A percentile compares a stretch with the other conserved stretches of the same genome.
phyloP scores from a whole-genome alignment of 2,888 invertebrate species.

The Bimastos eiseni region DNA sequence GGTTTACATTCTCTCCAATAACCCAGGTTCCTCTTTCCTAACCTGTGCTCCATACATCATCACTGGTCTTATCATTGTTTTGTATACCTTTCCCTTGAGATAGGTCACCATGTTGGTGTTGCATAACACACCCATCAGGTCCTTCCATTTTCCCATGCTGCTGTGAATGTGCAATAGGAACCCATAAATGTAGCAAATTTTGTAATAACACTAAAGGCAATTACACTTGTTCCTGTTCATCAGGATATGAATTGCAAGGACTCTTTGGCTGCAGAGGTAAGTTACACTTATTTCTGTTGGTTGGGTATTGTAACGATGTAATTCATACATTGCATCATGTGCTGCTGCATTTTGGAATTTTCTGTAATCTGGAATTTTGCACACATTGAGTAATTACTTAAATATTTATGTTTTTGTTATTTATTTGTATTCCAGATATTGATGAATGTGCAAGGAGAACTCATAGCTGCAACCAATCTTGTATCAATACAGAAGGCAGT shows the following conservation, averaged over 20 bases:
- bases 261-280: not conserved
- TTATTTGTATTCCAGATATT: not conserved
- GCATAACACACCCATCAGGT: too few species aligned
- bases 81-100: too few species aligned
- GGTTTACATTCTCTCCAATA: too few species aligned
- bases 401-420: too few species aligned
- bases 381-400: too few species aligned
- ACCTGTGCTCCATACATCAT: too few species aligned
- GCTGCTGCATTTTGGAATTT: not conserved
- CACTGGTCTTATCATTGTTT: too few species aligned
- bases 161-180: not conserved
- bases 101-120: not conserved
- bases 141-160: too few species aligned
- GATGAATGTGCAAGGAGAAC: not conserved
- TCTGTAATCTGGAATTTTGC: not conserved
- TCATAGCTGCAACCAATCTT: not conserved
- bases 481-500: not conserved
- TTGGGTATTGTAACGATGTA: not conserved
- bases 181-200: not conserved
- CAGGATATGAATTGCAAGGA: conserved; percentile 7
- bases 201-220: not conserved
- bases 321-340: too few species aligned
- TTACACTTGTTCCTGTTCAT: not conserved
- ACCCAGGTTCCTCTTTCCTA: too few species aligned
- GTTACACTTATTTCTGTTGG: not conserved